Conservation (phyloP, 1,140 invertebrate species). For the Trichogramma pretiosum region DNA sequence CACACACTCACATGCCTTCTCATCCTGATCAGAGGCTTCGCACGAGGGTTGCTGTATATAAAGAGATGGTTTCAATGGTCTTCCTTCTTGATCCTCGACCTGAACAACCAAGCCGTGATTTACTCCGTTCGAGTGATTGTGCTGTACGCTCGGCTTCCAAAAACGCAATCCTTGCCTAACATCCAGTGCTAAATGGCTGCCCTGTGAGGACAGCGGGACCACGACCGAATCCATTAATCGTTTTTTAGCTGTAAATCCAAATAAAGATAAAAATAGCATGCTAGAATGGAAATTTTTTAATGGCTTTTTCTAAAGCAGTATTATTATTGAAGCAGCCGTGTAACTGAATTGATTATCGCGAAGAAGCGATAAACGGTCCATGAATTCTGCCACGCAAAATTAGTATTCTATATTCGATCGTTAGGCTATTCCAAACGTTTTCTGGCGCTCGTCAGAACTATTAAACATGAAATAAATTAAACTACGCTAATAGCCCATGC, state of each 20-base stretch:
- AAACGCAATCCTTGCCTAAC: slow-evolving; percentile 34
- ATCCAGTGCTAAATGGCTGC: slow-evolving; percentile 37
- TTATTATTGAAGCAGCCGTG: background rate
- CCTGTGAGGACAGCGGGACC: slow-evolving; percentile 35
- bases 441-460: no score
- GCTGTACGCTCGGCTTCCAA: slow-evolving; percentile 28
- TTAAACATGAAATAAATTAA: no score
- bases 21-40: slow-evolving; percentile 24
- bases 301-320: background rate
- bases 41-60: slow-evolving; percentile 49
- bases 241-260: slow-evolving; percentile 39
- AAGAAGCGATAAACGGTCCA: no score
- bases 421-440: no score
- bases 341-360: background rate
- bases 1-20: slow-evolving; percentile 49
- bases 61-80: slow-evolving; percentile 42
- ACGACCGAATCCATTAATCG: slow-evolving; percentile 50
- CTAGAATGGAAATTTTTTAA: background rate
- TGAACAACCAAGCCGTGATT: slow-evolving; percentile 51
- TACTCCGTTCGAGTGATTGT: slow-evolving; percentile 44
- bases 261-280: background rate
- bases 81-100: slow-evolving; percentile 55
- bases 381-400: no score
- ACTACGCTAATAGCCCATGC: no score
- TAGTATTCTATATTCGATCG: no score